phyloP scores from a whole-genome alignment of 2,888 invertebrate genomes.

The Trichacis sp. region DNA sequence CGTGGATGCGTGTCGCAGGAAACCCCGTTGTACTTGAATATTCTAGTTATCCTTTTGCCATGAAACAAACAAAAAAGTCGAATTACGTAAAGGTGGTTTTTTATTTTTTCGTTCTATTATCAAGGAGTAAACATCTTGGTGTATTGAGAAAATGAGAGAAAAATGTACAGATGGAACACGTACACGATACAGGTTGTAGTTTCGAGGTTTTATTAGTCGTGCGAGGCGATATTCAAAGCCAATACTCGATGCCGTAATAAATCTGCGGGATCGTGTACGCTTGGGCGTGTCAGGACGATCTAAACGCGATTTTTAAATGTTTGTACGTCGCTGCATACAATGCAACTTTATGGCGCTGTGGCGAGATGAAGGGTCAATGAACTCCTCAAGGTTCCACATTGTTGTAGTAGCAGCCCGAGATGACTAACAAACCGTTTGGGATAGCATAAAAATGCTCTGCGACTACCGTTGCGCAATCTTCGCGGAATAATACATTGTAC shows the following conservation, averaged over 20 bases:
- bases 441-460: background rate
- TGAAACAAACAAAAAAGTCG: background rate
- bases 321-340: background rate
- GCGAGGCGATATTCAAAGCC: background rate
- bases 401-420: background rate
- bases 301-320: background rate
- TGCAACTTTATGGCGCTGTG: background rate
- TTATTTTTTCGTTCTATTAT: background rate
- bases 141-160: background rate
- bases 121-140: background rate
- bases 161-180: background rate
- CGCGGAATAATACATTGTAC: background rate
- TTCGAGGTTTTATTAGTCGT: background rate
- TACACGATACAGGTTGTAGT: background rate
- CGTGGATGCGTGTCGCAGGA: background rate
- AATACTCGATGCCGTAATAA: slow-evolving; percentile 1
- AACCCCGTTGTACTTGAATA: background rate
- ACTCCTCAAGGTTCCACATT: slow-evolving; percentile 1
- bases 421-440: background rate
- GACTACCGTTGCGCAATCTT: background rate
- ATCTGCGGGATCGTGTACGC: background rate
- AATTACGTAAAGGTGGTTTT: background rate
- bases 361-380: background rate
- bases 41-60: background rate
- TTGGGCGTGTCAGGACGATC: background rate